phyloP scores from a whole-genome alignment of 2,113 vertebrate genomes.

The Pseudopipra pipra region DNA sequence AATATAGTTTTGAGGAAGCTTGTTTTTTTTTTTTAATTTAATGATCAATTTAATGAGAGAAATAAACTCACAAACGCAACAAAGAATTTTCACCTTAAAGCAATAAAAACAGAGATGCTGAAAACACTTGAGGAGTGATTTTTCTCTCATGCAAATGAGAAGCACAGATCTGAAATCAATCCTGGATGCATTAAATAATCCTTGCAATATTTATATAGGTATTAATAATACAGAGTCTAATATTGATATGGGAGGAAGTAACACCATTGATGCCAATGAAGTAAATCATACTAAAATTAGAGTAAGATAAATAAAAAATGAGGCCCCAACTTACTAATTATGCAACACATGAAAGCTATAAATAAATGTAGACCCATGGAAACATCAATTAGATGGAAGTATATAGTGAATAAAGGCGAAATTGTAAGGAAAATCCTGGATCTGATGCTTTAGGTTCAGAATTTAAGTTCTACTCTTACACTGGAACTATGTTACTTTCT shows the following conservation, averaged over 20 bases:
- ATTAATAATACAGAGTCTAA: background rate
- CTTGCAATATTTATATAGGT: background rate
- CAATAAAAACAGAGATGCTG: background rate
- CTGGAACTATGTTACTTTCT: background rate
- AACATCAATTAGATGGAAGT: background rate
- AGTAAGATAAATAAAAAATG: conserved; percentile 2
- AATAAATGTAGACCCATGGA: background rate
- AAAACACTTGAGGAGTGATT: background rate
- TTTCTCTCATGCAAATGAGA: background rate
- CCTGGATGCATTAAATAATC: background rate
- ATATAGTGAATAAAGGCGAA: background rate
- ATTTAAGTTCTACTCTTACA: background rate
- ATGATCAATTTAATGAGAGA: background rate
- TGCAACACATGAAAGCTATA: background rate
- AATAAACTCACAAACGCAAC: background rate
- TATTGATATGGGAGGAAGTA: background rate
- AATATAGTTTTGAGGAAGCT: background rate
- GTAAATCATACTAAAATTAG: background rate
- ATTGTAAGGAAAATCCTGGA: background rate
- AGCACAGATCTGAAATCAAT: background rate
- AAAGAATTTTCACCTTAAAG: background rate
- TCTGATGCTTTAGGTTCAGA: background rate
- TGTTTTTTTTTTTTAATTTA: background rate
- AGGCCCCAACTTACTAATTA: background rate
- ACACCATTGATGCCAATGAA: background rate